Conservation (phyloP, 2,113 vertebrate genomes). For the Aldabrachelys gigantea region DNA sequence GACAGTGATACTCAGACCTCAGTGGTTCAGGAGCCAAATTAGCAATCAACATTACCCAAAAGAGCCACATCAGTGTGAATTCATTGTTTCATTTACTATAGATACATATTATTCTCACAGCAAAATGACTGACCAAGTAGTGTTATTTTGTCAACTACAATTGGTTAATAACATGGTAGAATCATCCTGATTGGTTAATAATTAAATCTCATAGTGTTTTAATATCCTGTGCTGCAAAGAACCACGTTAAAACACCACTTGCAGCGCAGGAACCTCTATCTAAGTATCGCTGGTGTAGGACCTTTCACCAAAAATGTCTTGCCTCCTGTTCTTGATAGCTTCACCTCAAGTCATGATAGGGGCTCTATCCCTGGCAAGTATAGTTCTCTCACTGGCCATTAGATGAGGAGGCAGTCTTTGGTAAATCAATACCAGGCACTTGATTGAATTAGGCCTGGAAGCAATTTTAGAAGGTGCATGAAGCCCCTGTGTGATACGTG, state of each 20-base stretch:
- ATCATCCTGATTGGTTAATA: neutral
- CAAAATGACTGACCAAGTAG: neutral
- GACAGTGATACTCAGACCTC: neutral
- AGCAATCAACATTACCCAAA: neutral
- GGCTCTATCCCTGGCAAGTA: neutral
- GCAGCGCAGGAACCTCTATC: neutral
- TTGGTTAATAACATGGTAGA: neutral
- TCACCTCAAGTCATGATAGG: neutral
- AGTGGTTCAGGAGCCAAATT: neutral
- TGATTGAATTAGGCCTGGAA: neutral
- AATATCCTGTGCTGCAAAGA: neutral
- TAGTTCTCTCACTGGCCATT: neutral
- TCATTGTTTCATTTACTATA: neutral
- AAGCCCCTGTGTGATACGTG: neutral
- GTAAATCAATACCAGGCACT: fast-evolving
- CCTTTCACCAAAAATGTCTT: fast-evolving
- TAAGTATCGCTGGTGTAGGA: neutral
- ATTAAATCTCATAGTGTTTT: neutral
- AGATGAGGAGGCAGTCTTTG: neutral
- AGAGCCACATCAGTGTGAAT: neutral
- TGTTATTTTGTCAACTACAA: neutral
- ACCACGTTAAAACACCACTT: neutral
- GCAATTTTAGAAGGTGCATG: neutral
- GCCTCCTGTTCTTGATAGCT: neutral
- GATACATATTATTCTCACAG: neutral